phyloP scores from a whole-genome alignment of 2,113 vertebrate species.

The Heterocephalus glaber region DNA sequence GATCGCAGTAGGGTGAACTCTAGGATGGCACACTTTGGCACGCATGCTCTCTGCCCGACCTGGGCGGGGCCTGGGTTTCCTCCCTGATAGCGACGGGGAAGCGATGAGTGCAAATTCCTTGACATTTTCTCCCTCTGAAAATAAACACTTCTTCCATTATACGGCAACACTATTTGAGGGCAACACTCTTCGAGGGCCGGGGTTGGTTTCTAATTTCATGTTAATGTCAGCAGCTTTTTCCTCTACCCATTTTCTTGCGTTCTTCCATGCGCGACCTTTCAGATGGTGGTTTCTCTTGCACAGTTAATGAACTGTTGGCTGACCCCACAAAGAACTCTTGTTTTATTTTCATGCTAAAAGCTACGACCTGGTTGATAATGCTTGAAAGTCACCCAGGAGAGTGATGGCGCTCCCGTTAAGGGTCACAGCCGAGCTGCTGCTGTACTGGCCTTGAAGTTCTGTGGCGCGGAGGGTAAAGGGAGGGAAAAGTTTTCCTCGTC shows the following conservation, averaged over 20 bases:
- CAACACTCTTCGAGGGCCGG: neutral
- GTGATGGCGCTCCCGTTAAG: neutral
- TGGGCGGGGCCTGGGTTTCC: slow-evolving; percentile 56
- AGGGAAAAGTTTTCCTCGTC: neutral
- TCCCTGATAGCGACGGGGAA: slow-evolving; percentile 74
- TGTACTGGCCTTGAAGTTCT: neutral
- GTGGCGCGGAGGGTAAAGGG: neutral
- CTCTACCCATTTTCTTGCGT: neutral
- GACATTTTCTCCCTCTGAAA: slow-evolving; percentile 48
- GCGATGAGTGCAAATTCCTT: slow-evolving; percentile 72
- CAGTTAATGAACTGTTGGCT: slow-evolving; percentile 29
- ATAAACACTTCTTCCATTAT: slow-evolving; percentile 57
- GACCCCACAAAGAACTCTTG: slow-evolving; percentile 59
- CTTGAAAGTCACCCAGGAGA: slow-evolving; percentile 25
- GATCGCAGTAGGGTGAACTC: slow-evolving; percentile 72
- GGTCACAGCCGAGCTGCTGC: neutral
- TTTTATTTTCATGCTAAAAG: slow-evolving; percentile 55
- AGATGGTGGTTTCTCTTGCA: neutral
- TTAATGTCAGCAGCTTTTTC: neutral
- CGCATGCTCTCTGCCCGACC: slow-evolving; percentile 74
- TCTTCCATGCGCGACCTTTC: neutral
- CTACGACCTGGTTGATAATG: neutral
- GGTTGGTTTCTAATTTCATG: slow-evolving; percentile 23
- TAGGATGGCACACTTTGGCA: slow-evolving; percentile 70
- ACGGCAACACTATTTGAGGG: neutral